Evolutionary conservation across 2,888 invertebrate species (phyloP), one percentile per base, ranked within the genome.

Genomic region (Cryptops parisi): DNA sequence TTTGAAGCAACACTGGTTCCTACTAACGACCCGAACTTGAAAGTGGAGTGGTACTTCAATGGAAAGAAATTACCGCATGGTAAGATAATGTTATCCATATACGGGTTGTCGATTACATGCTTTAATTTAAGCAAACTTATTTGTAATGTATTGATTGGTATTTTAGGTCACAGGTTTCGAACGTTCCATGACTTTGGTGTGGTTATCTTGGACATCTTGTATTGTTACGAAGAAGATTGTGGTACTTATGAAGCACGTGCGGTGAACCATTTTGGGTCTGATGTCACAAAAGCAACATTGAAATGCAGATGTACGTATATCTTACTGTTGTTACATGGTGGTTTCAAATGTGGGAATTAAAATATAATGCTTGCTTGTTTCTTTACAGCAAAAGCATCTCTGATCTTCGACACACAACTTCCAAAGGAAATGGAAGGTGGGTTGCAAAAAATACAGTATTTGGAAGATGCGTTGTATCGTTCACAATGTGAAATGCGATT

Each of bases 151-250:
- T 2, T 52, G 45, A 26, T 38, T 27, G 24, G 23, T 2, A 17
- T 24, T 55, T 84, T 86, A 71, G 97, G 96, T 49, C 94, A 96
- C 70, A 81, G 97, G 60, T 97, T 93, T 70, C 81, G 94, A 62
- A 94, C 94, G 53, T 91, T 94, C 82, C 90, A 94, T 66, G 94
- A 96, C 67, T 96, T 96, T 68, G 94, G 94, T 57, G 88, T 91
- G 64, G 94, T 94, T 47, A 91, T 93, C 62, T 75, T 96, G 65
- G 94, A 94, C 65, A 93, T 96, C 62, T 71, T 91, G 38, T 94
- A 93, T 66, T 93, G 91, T 65, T 94, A 94, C 67, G 94, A 91
- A 71, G 91, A 93, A 72, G 94, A 94, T 68, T 88, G 88, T 44
- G 93, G 93, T 49, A 81, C 81, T 55, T 94, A 93, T 67, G 91